Evolutionary conservation across 1,140 invertebrate genomes (phyloP).

Genomic region (Drosophila bocki): DNA sequence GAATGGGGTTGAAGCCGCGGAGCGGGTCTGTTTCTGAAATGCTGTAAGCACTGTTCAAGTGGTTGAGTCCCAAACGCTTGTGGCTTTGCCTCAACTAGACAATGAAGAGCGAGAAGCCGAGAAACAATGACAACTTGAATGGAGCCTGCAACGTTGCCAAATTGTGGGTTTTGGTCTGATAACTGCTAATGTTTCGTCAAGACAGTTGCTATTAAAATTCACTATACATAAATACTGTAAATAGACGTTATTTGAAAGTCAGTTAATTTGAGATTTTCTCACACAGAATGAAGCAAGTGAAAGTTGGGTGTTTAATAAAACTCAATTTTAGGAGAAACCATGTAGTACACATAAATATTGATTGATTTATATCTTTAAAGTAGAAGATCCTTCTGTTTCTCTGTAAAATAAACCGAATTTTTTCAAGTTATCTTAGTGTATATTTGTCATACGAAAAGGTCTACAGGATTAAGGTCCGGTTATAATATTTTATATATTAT

Average conservation of each 20-base stretch:
- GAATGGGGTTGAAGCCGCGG: slow-evolving; percentile 6
- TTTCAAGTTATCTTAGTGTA: too few species aligned
- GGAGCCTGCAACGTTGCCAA: slow-evolving; percentile 45
- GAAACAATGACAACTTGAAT: slow-evolving; percentile 23
- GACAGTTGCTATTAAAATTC: slow-evolving; percentile 2
- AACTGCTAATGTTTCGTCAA: slow-evolving; percentile 42
- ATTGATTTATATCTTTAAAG: too few species aligned
- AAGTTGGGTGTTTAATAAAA: background rate
- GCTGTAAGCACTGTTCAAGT: slow-evolving; percentile 65
- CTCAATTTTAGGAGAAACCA: background rate
- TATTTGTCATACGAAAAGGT: too few species aligned
- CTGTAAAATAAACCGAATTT: too few species aligned
- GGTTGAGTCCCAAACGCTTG: slow-evolving; percentile 25
- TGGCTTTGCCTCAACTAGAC: slow-evolving; percentile 37
- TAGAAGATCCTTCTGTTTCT: too few species aligned
- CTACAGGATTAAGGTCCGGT: too few species aligned
- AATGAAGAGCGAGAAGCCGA: slow-evolving; percentile 34
- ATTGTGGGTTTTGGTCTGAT: slow-evolving; percentile 58
- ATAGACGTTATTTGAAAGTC: background rate
- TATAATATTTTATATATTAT: too few species aligned
- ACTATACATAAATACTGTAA: slow-evolving; percentile 5
- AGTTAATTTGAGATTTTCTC: background rate
- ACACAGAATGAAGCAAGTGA: background rate
- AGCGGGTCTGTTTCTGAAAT: slow-evolving; percentile 57
- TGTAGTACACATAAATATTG: too few species aligned